These are phyloP conservation scores for Zaprionus bogoriensis DNA, from an alignment of 2,888 invertebrate species.

Conservation along the genomic window DNA sequence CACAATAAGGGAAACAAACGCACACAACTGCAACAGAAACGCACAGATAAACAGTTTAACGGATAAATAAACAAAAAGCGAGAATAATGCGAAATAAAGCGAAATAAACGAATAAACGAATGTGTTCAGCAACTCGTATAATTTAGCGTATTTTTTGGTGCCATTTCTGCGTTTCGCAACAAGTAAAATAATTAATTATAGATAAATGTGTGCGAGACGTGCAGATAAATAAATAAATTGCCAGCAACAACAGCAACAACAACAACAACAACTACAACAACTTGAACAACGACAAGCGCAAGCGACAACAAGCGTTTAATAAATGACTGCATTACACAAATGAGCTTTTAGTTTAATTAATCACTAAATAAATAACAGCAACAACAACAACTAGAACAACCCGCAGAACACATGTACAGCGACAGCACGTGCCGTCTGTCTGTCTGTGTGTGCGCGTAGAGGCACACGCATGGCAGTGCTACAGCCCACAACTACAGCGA, in stretches of 20 bases:
- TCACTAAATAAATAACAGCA: conserved; percentile 64
- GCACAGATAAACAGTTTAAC: conserved; percentile 40
- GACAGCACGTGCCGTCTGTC: conserved; percentile 16
- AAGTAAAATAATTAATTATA: conserved; percentile 71
- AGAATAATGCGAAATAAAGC: conserved; percentile 2
- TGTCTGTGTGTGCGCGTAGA: conserved; percentile 14
- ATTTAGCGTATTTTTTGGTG: conserved; percentile 38
- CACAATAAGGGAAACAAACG: conserved; percentile 1
- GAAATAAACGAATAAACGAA: conserved; percentile 32
- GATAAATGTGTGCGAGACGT: conserved; percentile 62
- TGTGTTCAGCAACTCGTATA: conserved; percentile 49
- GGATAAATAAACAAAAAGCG: conserved; percentile 15
- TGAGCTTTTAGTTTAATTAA: conserved; percentile 79
- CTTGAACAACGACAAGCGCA: neutral
- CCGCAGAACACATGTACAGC: conserved; percentile 21
- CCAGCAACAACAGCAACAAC: conserved; percentile 23
- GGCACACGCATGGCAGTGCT: conserved; percentile 49
- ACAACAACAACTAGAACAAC: neutral
- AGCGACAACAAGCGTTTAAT: conserved; percentile 41
- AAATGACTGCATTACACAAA: conserved; percentile 71
- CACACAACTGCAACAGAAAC: conserved; percentile 16
- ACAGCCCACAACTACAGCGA: conserved; percentile 1
- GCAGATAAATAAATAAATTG: conserved; percentile 40
- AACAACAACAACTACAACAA: conserved; percentile 3
- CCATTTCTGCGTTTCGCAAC: conserved; percentile 40